These are phyloP conservation scores for Pachypsylla venusta DNA, from an alignment of 1,140 invertebrate species.

Conservation along the genomic window DNA sequence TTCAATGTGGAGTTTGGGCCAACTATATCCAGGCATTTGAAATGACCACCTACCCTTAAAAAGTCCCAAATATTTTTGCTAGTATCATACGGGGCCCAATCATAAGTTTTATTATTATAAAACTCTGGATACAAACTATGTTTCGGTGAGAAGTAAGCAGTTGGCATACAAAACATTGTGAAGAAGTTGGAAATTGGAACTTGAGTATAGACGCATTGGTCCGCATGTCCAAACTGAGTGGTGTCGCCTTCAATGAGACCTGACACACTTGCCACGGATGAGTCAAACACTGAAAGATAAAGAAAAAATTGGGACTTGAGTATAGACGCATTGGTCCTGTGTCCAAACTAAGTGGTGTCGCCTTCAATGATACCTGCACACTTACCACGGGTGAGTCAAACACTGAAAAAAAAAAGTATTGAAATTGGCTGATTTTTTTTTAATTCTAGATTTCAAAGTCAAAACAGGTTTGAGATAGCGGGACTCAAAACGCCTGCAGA, in stretches of 20 bases:
- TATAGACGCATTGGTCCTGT: too few relatives aligned
- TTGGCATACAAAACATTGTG: neutral
- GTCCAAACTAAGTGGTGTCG: too few relatives aligned
- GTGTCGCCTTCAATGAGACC: conserved; percentile 42
- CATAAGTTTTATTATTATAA: neutral
- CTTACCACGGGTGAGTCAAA: too few relatives aligned
- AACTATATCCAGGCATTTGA: neutral
- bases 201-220: conserved; percentile 41
- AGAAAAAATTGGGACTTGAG: neutral
- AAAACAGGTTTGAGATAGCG: too few relatives aligned
- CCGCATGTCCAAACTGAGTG: conserved; percentile 49
- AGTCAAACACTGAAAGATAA: conserved; percentile 44
- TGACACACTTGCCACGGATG: conserved; percentile 43
- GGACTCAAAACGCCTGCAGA: too few relatives aligned
- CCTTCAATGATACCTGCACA: too few relatives aligned
- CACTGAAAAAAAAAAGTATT: too few relatives aligned
- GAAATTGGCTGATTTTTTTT: too few relatives aligned
- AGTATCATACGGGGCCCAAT: too few relatives aligned
- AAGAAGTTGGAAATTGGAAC: neutral
- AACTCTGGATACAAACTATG: conserved; percentile 17
- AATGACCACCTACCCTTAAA: neutral
- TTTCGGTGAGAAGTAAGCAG: neutral
- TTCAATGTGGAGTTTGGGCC: neutral
- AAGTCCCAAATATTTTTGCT: neutral
- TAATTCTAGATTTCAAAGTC: too few relatives aligned